phyloP scores from a whole-genome alignment of 2,113 vertebrate species.

The Murina feae region DNA sequence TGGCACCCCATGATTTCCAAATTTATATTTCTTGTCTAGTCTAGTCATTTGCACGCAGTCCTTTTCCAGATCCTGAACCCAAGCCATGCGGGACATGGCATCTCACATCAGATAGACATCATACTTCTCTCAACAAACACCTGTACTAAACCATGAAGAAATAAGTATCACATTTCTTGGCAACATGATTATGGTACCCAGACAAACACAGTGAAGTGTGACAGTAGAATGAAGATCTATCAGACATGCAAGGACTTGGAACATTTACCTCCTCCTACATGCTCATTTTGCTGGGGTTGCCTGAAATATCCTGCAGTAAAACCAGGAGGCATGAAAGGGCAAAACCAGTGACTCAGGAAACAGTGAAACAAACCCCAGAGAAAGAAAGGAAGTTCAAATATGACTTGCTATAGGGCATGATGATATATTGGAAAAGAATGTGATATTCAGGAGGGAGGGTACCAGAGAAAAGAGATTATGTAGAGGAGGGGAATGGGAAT shows the following conservation, averaged over 20 bases:
- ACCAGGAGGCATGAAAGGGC: not conserved
- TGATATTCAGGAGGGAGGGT: not conserved
- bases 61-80: too few relatives aligned
- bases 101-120: not conserved
- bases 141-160: not conserved
- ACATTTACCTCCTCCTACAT: not conserved
- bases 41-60: too few relatives aligned
- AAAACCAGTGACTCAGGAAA: not conserved
- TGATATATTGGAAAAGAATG: not conserved
- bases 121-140: not conserved
- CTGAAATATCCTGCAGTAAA: constrained; percentile 20
- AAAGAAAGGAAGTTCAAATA: constrained; percentile 19
- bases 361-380: not conserved
- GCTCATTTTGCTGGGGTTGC: not conserved
- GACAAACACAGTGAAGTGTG: not conserved
- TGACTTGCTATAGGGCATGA: not conserved
- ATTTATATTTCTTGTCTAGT: too few relatives aligned
- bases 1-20: too few relatives aligned
- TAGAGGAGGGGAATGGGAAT: not conserved
- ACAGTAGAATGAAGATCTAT: not conserved
- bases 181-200: not conserved
- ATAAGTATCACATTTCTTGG: not conserved
- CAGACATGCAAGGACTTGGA: not conserved
- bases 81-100: too few relatives aligned
- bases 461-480: not conserved